Percentiles rank a stretch among this genome's conserved stretches.
These are phyloP conservation scores for Myoxocephalus aenaeus DNA, from an alignment of 2,797 vertebrate species.

Conservation along the genomic window DNA sequence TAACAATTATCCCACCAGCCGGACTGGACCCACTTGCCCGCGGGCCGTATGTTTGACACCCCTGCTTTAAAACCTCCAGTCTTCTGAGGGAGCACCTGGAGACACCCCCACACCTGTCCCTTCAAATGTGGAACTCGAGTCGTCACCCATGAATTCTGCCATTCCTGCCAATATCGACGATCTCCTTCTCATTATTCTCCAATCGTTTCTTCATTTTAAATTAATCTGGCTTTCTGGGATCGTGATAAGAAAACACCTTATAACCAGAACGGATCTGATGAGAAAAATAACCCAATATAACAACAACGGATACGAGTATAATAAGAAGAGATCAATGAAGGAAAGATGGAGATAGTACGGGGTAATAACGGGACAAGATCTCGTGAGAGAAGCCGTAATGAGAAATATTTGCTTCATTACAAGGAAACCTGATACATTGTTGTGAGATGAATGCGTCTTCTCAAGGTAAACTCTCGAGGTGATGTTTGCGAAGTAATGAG, in stretches of 20 bases:
- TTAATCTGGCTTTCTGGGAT: slow-evolving; percentile 21
- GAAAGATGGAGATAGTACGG: slow-evolving; percentile 9
- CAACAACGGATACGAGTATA: slow-evolving; percentile 31
- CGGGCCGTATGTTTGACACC: no score
- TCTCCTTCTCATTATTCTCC: slow-evolving; percentile 25
- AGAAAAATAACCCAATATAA: slow-evolving; percentile 52
- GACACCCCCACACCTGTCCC: not conserved
- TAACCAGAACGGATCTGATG: slow-evolving; percentile 38
- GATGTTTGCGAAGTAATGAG: slow-evolving; percentile 50
- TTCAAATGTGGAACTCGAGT: not conserved
- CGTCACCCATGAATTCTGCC: not conserved
- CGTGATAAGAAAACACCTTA: slow-evolving; percentile 23
- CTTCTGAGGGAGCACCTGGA: not conserved
- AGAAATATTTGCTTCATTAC: slow-evolving; percentile 41
- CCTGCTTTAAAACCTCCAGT: not conserved
- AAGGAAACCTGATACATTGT: slow-evolving; percentile 25
- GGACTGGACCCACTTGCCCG: no score
- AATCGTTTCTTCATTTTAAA: slow-evolving; percentile 14
- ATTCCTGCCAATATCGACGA: not conserved
- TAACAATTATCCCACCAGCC: no score
- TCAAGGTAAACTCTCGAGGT: slow-evolving; percentile 36
- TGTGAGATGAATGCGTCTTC: slow-evolving; percentile 30
- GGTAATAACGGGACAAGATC: slow-evolving; percentile 41
- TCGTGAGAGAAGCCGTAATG: slow-evolving; percentile 41
- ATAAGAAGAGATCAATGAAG: slow-evolving; percentile 51